Percentiles rank a stretch among this genome's conserved stretches.
Conservation (phyloP, 53 echinoderm and acorn worm species). For the Apostichopus leukothele region DNA sequence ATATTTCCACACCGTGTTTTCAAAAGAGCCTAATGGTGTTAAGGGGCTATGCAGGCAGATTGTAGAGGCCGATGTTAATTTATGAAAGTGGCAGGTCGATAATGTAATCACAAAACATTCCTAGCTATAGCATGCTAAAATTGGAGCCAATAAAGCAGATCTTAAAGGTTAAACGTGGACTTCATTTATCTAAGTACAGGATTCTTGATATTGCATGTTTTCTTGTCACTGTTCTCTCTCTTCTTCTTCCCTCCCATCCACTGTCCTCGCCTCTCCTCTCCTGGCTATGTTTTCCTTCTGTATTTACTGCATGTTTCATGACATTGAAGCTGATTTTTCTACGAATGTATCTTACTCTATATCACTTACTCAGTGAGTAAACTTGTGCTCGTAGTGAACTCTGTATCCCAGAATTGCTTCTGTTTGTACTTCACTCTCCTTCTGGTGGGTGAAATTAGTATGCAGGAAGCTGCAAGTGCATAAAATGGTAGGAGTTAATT, state of each 20-base stretch:
- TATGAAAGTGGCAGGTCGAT: too few species aligned
- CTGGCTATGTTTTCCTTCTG: neutral
- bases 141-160: too few species aligned
- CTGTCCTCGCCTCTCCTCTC: constrained; percentile 35
- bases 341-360: neutral
- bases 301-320: neutral
- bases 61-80: too few species aligned
- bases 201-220: constrained; percentile 13
- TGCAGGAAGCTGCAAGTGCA: too few species aligned
- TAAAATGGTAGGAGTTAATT: too few species aligned
- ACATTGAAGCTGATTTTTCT: constrained; percentile 13
- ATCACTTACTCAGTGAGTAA: neutral
- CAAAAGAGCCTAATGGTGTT: too few species aligned
- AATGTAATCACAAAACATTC: too few species aligned
- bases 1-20: too few species aligned
- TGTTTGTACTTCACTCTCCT: too few species aligned
- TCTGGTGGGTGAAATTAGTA: too few species aligned
- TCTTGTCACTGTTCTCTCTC: neutral
- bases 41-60: too few species aligned
- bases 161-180: neutral
- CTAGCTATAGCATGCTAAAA: too few species aligned
- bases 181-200: constrained; percentile 7
- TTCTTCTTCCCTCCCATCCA: neutral
- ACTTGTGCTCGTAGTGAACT: neutral
- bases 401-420: neutral